Conservation (phyloP, 2,888 invertebrate genomes). For the Acanthococcus lagerstroemiae region DNA sequence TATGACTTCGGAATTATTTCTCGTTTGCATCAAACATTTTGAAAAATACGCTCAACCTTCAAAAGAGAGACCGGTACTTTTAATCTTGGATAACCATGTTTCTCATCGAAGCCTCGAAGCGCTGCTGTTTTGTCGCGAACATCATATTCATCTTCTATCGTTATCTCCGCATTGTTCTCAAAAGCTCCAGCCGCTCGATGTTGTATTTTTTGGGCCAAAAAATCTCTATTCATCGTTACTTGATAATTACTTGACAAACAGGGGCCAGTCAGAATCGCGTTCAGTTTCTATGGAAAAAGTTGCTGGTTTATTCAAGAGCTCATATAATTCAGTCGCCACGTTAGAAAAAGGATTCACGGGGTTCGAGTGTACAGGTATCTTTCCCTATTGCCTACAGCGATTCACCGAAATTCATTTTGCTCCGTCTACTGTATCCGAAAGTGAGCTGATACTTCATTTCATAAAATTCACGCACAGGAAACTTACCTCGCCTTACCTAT, state of each 20-base stretch:
- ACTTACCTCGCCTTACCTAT: background rate
- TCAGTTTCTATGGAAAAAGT: background rate
- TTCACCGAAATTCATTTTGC: background rate
- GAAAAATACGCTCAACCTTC: conserved; percentile 16
- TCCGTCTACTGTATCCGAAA: background rate
- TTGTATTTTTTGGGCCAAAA: background rate
- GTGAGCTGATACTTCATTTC: background rate
- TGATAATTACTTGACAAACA: background rate
- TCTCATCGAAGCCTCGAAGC: no score
- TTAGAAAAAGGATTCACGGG: background rate
- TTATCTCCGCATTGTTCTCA: conserved; percentile 39
- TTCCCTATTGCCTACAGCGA: background rate
- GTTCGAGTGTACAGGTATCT: background rate
- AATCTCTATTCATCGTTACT: background rate
- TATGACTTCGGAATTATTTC: conserved; percentile 22
- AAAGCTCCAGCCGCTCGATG: conserved; percentile 28
- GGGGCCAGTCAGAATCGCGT: background rate
- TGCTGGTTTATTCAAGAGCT: background rate
- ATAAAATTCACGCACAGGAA: background rate
- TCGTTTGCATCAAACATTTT: conserved; percentile 32
- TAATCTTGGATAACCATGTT: conserved; percentile 34
- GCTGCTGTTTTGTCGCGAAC: conserved; percentile 38
- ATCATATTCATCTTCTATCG: conserved; percentile 40
- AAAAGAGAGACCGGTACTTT: conserved; percentile 20
- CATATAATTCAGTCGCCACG: background rate